Base-by-base conservation (phyloP, 2,888 invertebrate species). In the Drosophila recens region DNA sequence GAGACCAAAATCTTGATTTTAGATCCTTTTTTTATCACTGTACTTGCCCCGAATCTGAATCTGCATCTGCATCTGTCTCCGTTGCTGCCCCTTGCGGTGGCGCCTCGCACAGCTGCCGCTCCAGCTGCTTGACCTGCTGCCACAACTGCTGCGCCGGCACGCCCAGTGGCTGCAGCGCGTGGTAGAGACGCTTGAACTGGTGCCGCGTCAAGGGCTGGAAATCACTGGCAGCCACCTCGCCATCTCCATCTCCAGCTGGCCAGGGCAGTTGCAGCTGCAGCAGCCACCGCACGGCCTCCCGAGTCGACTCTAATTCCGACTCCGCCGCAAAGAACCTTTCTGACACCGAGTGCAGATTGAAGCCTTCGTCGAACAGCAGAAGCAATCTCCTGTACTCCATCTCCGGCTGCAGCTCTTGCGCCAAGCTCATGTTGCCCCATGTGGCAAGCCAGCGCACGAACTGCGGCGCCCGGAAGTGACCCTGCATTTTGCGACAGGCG, bases 401-500 rank as follows among this genome's bases (percentile, higher is more conserved):
- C 15, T 17, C 15, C 17, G 10, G 4, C 13, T 10, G 17, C 17
- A 9, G 3, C 3, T 10, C 3, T 8, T 10, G 9, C 5, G n/a
- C 40, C 36, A 17, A 9, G 17, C 17, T 20, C 1, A 40, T 4
- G 9, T 34, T 36, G n/a, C 57, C 40, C 46, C 49, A 52, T 3
- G 2, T 8, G 13, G 30, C 42, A 15, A 81, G 57, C 43, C 30
- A 49, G 20, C 45, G 63, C 10, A 86, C 65, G 4, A 77, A 23
- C 6, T 49, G 27, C 4, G 42, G 6, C 3, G 54, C 48, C 15
- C 56, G 36, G 1, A 57, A 61, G 34, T 23, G 59, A 2, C 11
- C 36, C 17, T 49, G 15, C 51, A 46, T 56, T 4, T 9, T 10
- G 8, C 79, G 75, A 11, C 82, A 82, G 17, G 85, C 56, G 0